phyloP scores from a whole-genome alignment of 1,140 invertebrate genomes.

The Macrobrachium nipponense region DNA sequence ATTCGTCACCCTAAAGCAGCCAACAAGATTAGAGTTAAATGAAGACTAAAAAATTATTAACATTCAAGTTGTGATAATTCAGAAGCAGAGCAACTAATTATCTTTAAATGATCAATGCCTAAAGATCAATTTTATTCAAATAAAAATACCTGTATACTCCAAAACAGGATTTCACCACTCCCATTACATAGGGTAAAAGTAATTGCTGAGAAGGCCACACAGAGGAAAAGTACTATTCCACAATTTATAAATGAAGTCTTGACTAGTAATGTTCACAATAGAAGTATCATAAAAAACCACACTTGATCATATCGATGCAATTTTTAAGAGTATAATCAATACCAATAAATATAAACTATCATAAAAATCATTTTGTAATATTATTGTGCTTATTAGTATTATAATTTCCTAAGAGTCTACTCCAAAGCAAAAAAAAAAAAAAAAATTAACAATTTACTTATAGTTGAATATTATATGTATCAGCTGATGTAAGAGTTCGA shows the following conservation, averaged over 20 bases:
- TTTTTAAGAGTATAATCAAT: constrained; percentile 30
- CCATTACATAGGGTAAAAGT: neutral
- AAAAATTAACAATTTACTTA: constrained; percentile 9
- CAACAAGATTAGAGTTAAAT: neutral
- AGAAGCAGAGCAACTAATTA: neutral
- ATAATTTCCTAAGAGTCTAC: constrained; percentile 25
- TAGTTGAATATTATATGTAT: constrained; percentile 12
- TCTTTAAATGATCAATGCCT: neutral
- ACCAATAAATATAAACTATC: constrained; percentile 38
- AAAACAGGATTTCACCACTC: neutral
- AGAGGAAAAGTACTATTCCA: constrained; percentile 20
- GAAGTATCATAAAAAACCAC: constrained; percentile 46
- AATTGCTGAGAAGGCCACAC: constrained; percentile 33
- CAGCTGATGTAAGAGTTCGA: constrained; percentile 27
- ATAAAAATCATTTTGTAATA: constrained; percentile 39
- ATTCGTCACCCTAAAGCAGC: neutral
- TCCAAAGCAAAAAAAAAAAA: constrained; percentile 38
- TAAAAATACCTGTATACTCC: neutral
- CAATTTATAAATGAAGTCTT: constrained; percentile 35
- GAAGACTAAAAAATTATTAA: neutral
- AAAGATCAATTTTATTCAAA: constrained; percentile 14
- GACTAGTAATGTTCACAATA: constrained; percentile 54
- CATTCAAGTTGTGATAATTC: neutral
- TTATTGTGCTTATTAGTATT: constrained; percentile 39
- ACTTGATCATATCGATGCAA: constrained; percentile 25